Percentiles rank a stretch among this genome's conserved stretches.
Evolutionary conservation across 2,113 vertebrate species (phyloP).

Genomic region (Zapus hudsonius): DNA sequence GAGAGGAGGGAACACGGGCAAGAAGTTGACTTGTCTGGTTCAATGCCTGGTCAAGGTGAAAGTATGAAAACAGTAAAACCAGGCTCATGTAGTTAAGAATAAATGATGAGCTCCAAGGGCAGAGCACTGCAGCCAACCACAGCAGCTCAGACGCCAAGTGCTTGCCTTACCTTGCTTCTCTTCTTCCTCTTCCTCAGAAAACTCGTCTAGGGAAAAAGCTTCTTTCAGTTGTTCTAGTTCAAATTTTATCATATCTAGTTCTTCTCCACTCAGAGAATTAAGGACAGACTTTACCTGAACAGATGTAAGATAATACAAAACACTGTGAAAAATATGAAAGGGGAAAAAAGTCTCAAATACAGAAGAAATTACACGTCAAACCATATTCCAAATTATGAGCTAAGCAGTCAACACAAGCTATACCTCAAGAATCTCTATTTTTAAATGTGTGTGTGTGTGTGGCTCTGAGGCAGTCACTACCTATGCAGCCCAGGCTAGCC

Average conservation of each 20-base stretch:
- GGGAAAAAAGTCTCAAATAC: conserved; percentile 24
- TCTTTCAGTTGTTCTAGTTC: conserved; percentile 92
- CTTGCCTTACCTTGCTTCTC: conserved; percentile 89
- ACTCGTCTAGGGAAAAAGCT: conserved; percentile 93
- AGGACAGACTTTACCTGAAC: conserved; percentile 92
- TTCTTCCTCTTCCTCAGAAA: conserved; percentile 95
- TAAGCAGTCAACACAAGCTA: background rate
- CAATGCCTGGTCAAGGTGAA: background rate
- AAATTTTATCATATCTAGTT: conserved; percentile 85
- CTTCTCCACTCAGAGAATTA: conserved; percentile 90
- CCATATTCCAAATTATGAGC: conserved; percentile 44
- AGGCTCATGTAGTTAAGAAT: background rate
- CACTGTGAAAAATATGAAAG: background rate
- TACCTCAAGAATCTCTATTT: too few relatives aligned
- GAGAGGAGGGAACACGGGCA: background rate
- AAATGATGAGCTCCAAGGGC: background rate
- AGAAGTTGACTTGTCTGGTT: background rate
- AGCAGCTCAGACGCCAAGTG: background rate
- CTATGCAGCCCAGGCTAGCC: background rate
- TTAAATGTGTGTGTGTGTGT: too few relatives aligned
- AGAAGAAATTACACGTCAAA: background rate
- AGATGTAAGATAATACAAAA: conserved; percentile 55
- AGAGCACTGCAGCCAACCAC: background rate
- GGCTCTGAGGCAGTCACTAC: background rate
- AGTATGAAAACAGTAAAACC: background rate